Conservation (phyloP, 1,140 invertebrate genomes). For the Gryllus bimaculatus region DNA sequence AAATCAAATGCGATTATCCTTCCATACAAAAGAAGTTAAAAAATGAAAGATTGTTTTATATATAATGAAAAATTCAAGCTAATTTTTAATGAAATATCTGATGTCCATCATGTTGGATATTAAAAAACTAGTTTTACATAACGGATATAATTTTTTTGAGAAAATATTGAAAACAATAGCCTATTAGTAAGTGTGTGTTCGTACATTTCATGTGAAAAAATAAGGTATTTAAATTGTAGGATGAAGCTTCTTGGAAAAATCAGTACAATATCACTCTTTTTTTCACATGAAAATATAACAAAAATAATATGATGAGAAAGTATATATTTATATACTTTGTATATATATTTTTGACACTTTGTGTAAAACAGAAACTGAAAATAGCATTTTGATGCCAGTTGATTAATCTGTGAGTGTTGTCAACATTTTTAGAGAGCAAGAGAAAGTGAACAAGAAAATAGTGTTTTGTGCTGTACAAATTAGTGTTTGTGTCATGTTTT, state of each 20-base stretch:
- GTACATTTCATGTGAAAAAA: slow-evolving; percentile 20
- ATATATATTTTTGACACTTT: slow-evolving; percentile 25
- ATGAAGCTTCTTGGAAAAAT: slow-evolving; percentile 13
- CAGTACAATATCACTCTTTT: slow-evolving; percentile 22
- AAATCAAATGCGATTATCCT: slow-evolving; percentile 16
- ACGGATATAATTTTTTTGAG: slow-evolving; percentile 17
- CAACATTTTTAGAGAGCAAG: slow-evolving; percentile 13
- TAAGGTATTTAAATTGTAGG: slow-evolving; percentile 14
- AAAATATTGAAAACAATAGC: slow-evolving; percentile 16
- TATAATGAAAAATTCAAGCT: slow-evolving; percentile 9
- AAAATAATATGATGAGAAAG: slow-evolving; percentile 20
- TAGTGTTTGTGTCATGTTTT: slow-evolving; percentile 19
- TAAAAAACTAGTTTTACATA: slow-evolving; percentile 15
- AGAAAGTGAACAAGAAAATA: slow-evolving; percentile 7
- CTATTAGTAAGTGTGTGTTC: slow-evolving; percentile 15
- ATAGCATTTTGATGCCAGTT: slow-evolving; percentile 19
- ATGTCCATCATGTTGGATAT: slow-evolving; percentile 16
- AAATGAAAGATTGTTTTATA: slow-evolving; percentile 13
- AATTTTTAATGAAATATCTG: slow-evolving; percentile 15
- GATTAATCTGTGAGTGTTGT: slow-evolving; percentile 19
- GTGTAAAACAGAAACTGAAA: slow-evolving; percentile 18
- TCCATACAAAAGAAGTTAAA: slow-evolving; percentile 8
- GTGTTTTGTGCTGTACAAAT: slow-evolving; percentile 22
- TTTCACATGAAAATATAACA: slow-evolving; percentile 20
- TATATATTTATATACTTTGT: slow-evolving; percentile 24